Base-by-base conservation (phyloP, 2,113 vertebrate species). In the Zosterops lateralis region DNA sequence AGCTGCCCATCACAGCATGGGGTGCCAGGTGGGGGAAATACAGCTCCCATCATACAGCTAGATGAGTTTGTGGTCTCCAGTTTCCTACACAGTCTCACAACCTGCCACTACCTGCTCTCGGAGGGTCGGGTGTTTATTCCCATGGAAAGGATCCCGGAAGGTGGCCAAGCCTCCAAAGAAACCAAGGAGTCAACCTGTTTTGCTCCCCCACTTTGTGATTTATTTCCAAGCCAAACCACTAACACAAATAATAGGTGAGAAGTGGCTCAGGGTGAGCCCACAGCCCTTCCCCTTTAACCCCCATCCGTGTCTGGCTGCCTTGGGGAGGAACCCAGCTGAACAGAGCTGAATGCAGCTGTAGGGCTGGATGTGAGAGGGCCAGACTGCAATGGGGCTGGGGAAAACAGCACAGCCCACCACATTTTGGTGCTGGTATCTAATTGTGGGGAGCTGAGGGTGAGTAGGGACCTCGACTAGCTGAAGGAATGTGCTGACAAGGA, bases 1-100 rank as follows among this genome's bases (percentile, higher is more conserved):
- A 64, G 89, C 66, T 87, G 77, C 53, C 81, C 71, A 60, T 78
- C 70, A 45, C 3, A 0, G 65, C 1, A 0, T 0, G 0, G 25
- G 42, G 28, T 72, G 74, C 58, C 77, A 68, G 77, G 78, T 12
- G n/a, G 50, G 70, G 92, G 53, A 89, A 57, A 65, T 16, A 40
- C 3, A 2, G 25, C 28, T 50, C 16, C 45, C 29, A 34, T 50
- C 87, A 42, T 84, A 42, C 3, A 6, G 51, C 22, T 8, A 14
- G 68, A 64, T 48, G 66, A 29, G 68, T 72, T 9, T 36, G 34
- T 73, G 64, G 14, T 38, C 20, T 96, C 58, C 47, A 42, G 29
- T 95, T 96, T 93, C 92, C 78, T 36, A 58, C 24, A 25, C 3
- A 0, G 21, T 21, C 62, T 68, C 6, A 0, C 50, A 83, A 70